Conservation (phyloP, 2,113 vertebrate genomes). For the Ceratotherium simum region DNA sequence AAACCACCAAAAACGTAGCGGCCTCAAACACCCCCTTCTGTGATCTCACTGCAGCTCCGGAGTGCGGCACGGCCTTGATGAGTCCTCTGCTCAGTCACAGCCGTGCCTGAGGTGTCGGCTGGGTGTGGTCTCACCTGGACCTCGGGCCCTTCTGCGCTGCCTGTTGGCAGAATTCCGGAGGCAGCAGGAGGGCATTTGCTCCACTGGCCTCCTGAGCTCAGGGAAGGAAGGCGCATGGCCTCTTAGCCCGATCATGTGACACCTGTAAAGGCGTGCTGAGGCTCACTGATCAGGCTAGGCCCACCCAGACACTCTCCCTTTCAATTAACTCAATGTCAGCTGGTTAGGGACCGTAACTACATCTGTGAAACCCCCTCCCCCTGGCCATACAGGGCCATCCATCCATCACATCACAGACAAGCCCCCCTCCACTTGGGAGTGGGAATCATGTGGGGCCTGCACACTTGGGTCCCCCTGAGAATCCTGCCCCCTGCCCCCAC, state of each 20-base stretch:
- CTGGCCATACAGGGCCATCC: not conserved
- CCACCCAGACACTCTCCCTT: not conserved
- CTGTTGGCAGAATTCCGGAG: not conserved
- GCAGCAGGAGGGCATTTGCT: not conserved
- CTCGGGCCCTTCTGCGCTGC: not conserved
- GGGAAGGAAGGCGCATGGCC: not conserved
- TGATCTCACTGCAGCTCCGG: not conserved
- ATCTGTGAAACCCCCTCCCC: not conserved
- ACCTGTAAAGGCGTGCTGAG: not conserved
- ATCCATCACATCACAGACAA: not conserved
- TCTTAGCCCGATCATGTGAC: not conserved
- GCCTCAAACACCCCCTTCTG: not conserved
- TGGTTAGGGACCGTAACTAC: not conserved
- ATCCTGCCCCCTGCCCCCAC: not conserved
- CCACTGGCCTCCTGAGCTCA: not conserved
- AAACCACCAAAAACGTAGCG: not conserved
- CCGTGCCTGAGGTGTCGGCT: not conserved
- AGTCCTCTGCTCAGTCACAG: not conserved
- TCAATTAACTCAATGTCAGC: not conserved
- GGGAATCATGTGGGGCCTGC: not conserved
- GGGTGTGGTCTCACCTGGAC: not conserved
- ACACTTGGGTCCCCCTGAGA: not conserved
- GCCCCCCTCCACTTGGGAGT: not conserved
- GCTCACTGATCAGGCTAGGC: not conserved
- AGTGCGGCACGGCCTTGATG: not conserved